phyloP scores from a whole-genome alignment of 2,113 vertebrate genomes.

The Amblyopsis rosae region DNA sequence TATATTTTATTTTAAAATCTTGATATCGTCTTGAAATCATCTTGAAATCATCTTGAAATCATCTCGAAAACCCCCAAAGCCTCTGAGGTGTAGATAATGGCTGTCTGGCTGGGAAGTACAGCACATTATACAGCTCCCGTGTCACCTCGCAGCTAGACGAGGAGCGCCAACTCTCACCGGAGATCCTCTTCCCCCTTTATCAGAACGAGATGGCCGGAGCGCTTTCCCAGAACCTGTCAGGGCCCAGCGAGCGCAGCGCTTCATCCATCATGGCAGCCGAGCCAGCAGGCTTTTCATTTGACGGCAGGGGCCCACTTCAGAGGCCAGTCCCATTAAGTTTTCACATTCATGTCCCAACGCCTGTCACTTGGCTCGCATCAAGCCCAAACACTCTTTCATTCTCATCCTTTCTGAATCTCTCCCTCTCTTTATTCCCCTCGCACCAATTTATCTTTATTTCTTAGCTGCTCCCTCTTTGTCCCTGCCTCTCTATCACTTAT shows the following conservation, averaged over 20 bases:
- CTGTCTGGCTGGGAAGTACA: slow-evolving; percentile 34
- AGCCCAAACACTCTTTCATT: slow-evolving; percentile 40
- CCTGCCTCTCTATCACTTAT: slow-evolving; percentile 49
- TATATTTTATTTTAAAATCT: neutral
- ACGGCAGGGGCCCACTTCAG: slow-evolving; percentile 64
- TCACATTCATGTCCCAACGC: slow-evolving; percentile 69
- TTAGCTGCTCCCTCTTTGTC: slow-evolving; percentile 37
- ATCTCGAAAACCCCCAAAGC: neutral
- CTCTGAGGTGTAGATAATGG: slow-evolving; percentile 37
- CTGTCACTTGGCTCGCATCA: slow-evolving; percentile 71
- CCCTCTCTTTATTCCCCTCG: slow-evolving; percentile 19
- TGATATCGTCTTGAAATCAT: neutral
- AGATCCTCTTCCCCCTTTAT: slow-evolving; percentile 67
- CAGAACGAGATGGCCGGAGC: slow-evolving; percentile 59
- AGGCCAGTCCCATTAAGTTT: slow-evolving; percentile 72
- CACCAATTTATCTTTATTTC: slow-evolving; percentile 66
- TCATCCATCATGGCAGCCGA: slow-evolving; percentile 72
- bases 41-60: slow-evolving; percentile 19
- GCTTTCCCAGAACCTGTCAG: slow-evolving; percentile 79
- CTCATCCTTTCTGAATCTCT: slow-evolving; percentile 31
- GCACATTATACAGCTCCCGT: slow-evolving; percentile 40
- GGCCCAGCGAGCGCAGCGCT: slow-evolving; percentile 59
- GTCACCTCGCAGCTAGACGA: slow-evolving; percentile 50
- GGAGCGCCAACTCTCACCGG: slow-evolving; percentile 24
- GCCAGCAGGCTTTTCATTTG: slow-evolving; percentile 70